These are phyloP conservation scores for Chrysolina americana DNA, from an alignment of 2,888 invertebrate genomes.

Conservation along the genomic window DNA sequence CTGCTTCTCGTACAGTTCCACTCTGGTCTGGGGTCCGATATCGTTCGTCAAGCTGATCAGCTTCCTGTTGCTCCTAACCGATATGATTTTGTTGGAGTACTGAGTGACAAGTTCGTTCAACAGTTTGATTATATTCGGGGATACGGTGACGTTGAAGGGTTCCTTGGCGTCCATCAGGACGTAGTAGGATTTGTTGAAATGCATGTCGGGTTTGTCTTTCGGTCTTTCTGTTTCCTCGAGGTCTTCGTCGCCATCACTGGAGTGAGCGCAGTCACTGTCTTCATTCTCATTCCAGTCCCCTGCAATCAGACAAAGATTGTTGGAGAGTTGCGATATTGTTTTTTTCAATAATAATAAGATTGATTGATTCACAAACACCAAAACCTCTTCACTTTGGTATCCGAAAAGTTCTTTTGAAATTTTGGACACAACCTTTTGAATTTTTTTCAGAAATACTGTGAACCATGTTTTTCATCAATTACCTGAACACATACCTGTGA, in stretches of 20 bases:
- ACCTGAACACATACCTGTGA: constrained; percentile 74
- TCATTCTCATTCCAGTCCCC: constrained; percentile 69
- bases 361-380: no score
- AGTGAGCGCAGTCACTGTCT: constrained; percentile 70
- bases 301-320: constrained; percentile 45
- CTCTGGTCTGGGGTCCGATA: constrained; percentile 75
- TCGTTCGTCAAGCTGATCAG: constrained; percentile 75
- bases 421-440: no score
- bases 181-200: constrained; percentile 74
- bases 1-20: constrained; percentile 72
- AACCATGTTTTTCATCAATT: no score
- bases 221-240: constrained; percentile 58
- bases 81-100: constrained; percentile 67
- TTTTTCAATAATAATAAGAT: no score
- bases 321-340: not conserved
- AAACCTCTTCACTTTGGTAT: no score
- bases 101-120: constrained; percentile 68
- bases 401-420: no score
- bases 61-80: constrained; percentile 65
- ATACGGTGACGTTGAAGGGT: constrained; percentile 78
- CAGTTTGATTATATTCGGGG: constrained; percentile 75
- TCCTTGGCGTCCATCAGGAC: constrained; percentile 79
- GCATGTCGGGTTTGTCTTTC: constrained; percentile 47
- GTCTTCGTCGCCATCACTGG: constrained; percentile 72
- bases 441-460: no score